Conservation (phyloP, 2,113 vertebrate genomes). For the Echinops telfairi region DNA sequence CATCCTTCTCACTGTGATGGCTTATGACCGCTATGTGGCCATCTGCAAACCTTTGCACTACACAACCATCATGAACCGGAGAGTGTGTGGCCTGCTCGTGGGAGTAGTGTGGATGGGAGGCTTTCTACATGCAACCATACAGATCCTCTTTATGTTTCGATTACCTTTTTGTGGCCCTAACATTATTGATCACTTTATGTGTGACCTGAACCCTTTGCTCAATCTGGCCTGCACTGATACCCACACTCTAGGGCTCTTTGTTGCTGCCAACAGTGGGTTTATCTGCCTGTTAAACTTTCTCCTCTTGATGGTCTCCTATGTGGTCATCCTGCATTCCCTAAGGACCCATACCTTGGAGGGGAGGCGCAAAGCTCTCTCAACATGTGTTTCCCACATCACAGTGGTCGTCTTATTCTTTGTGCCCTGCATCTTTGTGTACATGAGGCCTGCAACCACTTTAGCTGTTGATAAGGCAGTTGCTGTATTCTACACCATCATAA, state of each 20-base stretch:
- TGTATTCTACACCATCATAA: conserved; percentile 45
- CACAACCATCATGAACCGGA: conserved; percentile 29
- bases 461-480: neutral
- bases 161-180: conserved; percentile 55
- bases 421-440: neutral
- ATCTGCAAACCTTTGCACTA: conserved; percentile 60
- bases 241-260: neutral
- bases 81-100: neutral
- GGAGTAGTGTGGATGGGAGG: neutral
- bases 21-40: conserved; percentile 53
- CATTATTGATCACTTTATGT: conserved; percentile 41
- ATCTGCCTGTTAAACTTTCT: neutral
- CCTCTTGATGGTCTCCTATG: neutral
- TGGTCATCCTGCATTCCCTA: neutral
- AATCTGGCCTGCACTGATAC: conserved; percentile 6
- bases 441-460: conserved; percentile 9
- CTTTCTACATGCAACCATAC: neutral
- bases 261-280: neutral
- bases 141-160: neutral
- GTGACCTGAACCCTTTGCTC: conserved; percentile 26
- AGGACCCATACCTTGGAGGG: neutral
- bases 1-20: conserved; percentile 54
- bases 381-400: conserved; percentile 16
- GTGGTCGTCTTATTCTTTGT: conserved; percentile 6
- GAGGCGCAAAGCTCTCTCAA: conserved; percentile 8